phyloP scores from a whole-genome alignment of 2,888 invertebrate species.

The Drosophila basisetae region DNA sequence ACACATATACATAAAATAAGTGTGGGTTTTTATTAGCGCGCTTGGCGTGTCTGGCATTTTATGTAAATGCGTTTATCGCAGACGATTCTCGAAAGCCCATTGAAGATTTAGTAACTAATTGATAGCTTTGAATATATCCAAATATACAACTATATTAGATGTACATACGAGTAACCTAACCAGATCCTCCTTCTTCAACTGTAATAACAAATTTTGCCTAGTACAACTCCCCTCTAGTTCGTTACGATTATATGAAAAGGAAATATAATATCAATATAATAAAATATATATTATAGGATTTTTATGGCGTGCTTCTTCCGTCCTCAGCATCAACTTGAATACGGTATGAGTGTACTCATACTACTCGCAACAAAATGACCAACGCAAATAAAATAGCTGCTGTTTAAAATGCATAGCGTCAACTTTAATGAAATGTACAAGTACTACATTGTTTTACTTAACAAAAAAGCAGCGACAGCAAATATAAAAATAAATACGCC shows the following conservation, averaged over 20 bases:
- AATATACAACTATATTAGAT: background rate
- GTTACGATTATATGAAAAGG: background rate
- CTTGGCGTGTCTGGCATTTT: conserved; percentile 1
- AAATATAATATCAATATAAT: too few relatives aligned
- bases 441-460: background rate
- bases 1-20: background rate
- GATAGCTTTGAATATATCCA: background rate
- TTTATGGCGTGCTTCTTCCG: conserved; percentile 19
- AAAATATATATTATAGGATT: background rate
- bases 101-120: background rate
- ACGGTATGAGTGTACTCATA: background rate
- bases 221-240: background rate
- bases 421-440: conserved; percentile 10
- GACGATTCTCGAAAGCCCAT: background rate
- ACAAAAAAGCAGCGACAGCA: conserved; percentile 44
- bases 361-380: background rate
- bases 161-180: background rate
- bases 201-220: background rate
- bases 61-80: background rate
- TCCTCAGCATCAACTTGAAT: conserved; percentile 13
- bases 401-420: conserved; percentile 22
- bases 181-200: background rate
- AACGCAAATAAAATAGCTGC: background rate
- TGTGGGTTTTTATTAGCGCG: background rate
- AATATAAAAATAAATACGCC: conserved; percentile 14